Percentiles rank a stretch among this genome's conserved stretches.
These are phyloP conservation scores for Crotalus viridis DNA, from an alignment of 2,113 vertebrate species.

Conservation along the genomic window DNA sequence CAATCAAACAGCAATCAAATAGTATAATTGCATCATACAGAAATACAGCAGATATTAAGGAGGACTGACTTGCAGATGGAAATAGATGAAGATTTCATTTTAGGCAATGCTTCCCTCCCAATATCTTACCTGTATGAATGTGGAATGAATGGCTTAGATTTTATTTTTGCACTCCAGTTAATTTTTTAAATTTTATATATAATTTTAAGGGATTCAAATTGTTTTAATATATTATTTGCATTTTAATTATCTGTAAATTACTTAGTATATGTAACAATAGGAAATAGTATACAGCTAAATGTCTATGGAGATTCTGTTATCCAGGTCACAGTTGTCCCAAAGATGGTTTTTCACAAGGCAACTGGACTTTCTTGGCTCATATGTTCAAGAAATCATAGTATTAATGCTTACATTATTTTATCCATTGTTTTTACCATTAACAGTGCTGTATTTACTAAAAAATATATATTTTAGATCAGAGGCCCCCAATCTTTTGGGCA, in stretches of 20 bases:
- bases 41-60: background rate
- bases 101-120: background rate
- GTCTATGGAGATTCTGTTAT: no score
- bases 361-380: no score
- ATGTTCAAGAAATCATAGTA: background rate
- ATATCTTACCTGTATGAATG: background rate
- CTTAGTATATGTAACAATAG: background rate
- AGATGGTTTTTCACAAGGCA: no score
- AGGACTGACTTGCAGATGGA: background rate
- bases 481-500: no score
- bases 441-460: background rate
- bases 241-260: background rate
- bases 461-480: background rate
- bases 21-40: background rate
- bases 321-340: no score
- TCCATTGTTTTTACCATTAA: background rate
- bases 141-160: background rate
- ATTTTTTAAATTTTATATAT: background rate
- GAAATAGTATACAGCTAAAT: background rate
- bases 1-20: background rate
- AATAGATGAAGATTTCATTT: background rate
- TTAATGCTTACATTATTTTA: background rate
- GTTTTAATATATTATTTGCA: background rate
- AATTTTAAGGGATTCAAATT: background rate
- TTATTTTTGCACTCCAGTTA: background rate